Conservation (phyloP, 2,888 invertebrate genomes). For the Stenchaetothrips biformis region DNA sequence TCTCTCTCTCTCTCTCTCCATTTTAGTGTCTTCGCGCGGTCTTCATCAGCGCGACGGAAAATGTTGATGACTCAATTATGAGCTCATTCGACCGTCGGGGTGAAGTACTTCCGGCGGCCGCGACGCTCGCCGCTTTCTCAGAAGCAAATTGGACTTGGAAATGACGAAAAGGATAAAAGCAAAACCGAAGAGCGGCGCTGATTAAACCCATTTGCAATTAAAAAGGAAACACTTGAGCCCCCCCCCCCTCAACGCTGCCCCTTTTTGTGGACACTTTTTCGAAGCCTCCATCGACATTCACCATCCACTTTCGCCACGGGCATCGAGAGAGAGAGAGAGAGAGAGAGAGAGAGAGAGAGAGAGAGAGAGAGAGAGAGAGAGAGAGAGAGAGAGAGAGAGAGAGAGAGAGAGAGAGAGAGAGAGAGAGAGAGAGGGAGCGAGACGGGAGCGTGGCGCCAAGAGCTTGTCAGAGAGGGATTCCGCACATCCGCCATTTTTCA, state of each 20-base stretch:
- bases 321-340: too few species aligned
- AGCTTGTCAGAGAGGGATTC: conserved; percentile 10
- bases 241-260: not conserved
- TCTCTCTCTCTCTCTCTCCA: conserved; percentile 26
- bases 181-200: not conserved
- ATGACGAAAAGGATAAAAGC: not conserved
- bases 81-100: not conserved
- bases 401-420: not conserved
- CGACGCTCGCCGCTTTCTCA: not conserved
- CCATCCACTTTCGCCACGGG: too few species aligned
- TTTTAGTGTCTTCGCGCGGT: not conserved
- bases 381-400: not conserved
- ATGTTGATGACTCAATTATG: not conserved
- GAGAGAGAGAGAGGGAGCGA: too few species aligned
- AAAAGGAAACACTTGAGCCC: not conserved
- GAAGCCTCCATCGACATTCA: not conserved
- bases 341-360: not conserved
- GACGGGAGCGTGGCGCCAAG: not conserved
- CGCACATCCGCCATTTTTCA: conserved; percentile 16
- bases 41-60: not conserved
- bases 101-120: not conserved
- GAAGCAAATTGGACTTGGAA: not conserved
- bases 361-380: not conserved
- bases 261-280: not conserved
- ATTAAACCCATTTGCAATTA: not conserved